Percentiles rank a stretch among this genome's conserved stretches.
phyloP scores from a whole-genome alignment of 2,113 vertebrate species.

The Motacilla alba region DNA sequence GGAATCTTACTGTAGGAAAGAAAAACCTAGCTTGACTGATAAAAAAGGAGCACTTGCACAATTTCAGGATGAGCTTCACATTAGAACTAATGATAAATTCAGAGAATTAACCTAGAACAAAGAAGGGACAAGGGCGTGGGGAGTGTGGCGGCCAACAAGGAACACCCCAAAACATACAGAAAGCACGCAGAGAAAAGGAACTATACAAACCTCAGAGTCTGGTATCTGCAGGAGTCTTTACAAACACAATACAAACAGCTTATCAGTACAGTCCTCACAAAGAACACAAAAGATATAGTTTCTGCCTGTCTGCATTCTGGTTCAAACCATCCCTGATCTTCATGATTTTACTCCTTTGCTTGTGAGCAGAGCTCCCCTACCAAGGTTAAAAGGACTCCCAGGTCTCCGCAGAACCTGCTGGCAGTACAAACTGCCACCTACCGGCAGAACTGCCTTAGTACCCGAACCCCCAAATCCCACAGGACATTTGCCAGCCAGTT shows the following conservation, averaged over 20 bases:
- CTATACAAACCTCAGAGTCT: neutral
- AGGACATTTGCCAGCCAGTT: neutral
- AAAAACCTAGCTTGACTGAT: neutral
- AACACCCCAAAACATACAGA: neutral
- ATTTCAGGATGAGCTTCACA: neutral
- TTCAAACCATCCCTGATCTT: neutral
- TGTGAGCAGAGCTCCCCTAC: neutral
- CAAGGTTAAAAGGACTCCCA: neutral
- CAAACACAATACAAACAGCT: neutral
- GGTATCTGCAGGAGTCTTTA: neutral
- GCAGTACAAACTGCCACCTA: constrained; percentile 8
- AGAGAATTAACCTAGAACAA: neutral
- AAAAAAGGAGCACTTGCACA: neutral
- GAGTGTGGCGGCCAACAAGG: rapidly evolving
- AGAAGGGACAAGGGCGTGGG: rapidly evolving
- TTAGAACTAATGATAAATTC: neutral
- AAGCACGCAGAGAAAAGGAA: neutral
- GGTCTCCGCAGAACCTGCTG: rapidly evolving
- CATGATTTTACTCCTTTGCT: neutral
- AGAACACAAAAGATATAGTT: neutral
- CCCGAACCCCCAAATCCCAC: rapidly evolving
- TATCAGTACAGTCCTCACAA: neutral
- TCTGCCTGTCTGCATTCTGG: neutral
- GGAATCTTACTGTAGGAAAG: neutral
- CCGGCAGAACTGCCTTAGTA: neutral